Evolutionary conservation across 2,113 vertebrate genomes (phyloP), one percentile per base, ranked within the genome.

Genomic region (Oenanthe oenanthe): DNA sequence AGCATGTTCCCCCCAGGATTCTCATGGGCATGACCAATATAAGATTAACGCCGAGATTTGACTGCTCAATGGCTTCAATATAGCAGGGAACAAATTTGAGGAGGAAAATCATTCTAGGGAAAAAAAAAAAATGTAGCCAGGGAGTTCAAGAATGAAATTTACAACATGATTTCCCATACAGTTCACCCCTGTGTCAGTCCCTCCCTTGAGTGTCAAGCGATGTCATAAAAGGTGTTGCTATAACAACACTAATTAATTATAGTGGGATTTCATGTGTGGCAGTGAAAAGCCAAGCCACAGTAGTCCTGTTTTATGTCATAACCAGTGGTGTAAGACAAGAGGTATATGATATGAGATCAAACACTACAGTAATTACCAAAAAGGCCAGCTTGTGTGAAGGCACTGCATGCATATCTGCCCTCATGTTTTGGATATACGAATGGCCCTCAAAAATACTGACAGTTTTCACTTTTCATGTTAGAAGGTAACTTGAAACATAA

Each of bases 231-330:
- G 56, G n/a, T 96, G 94, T 97, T 97, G 88, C 92, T 96, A 93
- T 97, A 97, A 96, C 92, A 97, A 94, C 95, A 78, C 67, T 97
- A 96, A 98, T 97, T 97, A 97, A 97, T 97, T 97, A 95, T 91
- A 92, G 67, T 63, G 81, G 68, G 81, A 96, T 96, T 97, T 97
- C 60, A 89, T 89, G 67, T 75, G 54, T 80, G 75, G 61, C 62
- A 96, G 77, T 66, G 91, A 93, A 92, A 75, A 97, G 34, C n/a
- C 84, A 93, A 91, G 84, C 63, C 72, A 76, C 65, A 42, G 75
- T 75, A 61, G 42, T 93, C 77, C 76, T 96, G 50, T 84, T 95
- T 86, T 48, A 67, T 95, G 86, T 88, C 87, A 96, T 8, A 89
- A 43, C 48, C 57, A 62, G 51, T 92, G 34, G 73, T 87, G 77